These are phyloP conservation scores for Cavia aperea DNA, from an alignment of 2,113 vertebrate genomes.

Conservation along the genomic window DNA sequence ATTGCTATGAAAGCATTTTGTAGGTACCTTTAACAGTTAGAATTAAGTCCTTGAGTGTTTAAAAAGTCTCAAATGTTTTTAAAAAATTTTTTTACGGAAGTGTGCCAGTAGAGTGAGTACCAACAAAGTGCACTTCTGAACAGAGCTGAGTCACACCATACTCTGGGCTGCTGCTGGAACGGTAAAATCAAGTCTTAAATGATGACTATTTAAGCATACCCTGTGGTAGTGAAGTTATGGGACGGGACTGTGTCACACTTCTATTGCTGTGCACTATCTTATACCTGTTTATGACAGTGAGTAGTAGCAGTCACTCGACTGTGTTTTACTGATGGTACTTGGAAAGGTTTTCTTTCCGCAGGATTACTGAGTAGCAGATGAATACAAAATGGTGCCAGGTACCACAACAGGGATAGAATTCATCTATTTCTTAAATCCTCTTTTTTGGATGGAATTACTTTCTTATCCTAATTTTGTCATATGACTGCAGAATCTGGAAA, in stretches of 20 bases:
- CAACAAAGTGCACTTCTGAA: background rate
- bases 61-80: background rate
- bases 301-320: background rate
- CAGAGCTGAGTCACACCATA: background rate
- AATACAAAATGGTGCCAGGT: background rate
- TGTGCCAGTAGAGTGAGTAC: too few relatives aligned
- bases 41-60: background rate
- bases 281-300: background rate
- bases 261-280: background rate
- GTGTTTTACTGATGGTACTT: background rate
- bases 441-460: background rate
- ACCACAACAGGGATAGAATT: background rate
- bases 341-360: background rate
- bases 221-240: background rate
- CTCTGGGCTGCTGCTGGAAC: background rate
- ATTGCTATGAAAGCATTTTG: background rate
- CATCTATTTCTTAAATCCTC: background rate
- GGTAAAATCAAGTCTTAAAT: background rate
- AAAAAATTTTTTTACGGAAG: background rate
- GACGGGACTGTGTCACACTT: background rate
- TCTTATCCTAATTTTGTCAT: background rate
- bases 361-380: background rate
- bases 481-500: background rate
- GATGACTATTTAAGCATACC: background rate
- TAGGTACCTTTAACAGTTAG: background rate